Conservation (phyloP, 2,888 invertebrate genomes). For the Chorisops tibialis region DNA sequence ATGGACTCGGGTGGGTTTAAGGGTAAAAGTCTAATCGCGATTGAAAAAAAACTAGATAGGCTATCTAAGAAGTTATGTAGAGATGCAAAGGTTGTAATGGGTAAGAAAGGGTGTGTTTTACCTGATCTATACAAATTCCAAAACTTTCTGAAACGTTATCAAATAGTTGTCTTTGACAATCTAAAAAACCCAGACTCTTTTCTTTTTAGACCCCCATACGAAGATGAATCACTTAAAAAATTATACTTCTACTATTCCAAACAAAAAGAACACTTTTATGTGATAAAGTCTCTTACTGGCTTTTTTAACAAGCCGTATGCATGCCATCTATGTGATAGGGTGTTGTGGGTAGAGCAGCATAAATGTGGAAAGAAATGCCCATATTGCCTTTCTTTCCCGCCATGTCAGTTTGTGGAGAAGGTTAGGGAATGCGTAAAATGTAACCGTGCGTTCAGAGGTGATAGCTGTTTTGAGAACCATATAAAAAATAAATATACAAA, state of each 20-base stretch:
- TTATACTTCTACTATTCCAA: background rate
- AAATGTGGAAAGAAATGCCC: background rate
- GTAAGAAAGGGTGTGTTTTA: too few species aligned
- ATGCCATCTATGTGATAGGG: background rate
- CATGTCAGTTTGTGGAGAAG: too few species aligned
- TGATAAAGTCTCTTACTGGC: background rate
- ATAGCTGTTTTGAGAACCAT: too few species aligned
- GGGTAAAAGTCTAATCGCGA: background rate
- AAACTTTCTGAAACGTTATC: slow-evolving; percentile 12
- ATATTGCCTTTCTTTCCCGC: background rate
- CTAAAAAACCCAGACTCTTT: slow-evolving; percentile 2
- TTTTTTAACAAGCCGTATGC: background rate
- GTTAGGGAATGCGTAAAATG: too few species aligned
- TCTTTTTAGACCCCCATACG: slow-evolving; percentile 1
- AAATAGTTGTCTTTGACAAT: slow-evolving; percentile 18
- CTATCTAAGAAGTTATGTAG: slow-evolving; percentile 1
- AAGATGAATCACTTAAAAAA: background rate
- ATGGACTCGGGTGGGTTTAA: background rate
- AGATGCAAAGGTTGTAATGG: background rate
- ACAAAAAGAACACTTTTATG: background rate
- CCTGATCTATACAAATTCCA: background rate
- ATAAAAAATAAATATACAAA: too few species aligned
- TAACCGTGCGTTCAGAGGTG: too few species aligned
- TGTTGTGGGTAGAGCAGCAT: background rate
- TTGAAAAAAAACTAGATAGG: background rate